Percentiles rank a stretch among this genome's conserved stretches.
phyloP scores from a whole-genome alignment of 92 coral and sea anemone genomes.

The Porites divaricata region DNA sequence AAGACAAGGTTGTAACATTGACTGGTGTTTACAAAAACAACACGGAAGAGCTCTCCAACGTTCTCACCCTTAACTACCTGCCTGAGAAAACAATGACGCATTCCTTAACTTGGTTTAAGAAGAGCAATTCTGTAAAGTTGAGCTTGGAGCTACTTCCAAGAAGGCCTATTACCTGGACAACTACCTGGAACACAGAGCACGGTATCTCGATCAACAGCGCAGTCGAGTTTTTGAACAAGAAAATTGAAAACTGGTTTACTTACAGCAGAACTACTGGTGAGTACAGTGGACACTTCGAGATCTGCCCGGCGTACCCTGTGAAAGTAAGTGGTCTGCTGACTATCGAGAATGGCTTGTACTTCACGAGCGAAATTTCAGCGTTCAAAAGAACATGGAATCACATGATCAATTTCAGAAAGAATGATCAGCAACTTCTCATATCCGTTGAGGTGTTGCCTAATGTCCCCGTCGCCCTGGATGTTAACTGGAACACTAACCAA shows the following conservation, averaged over 20 bases:
- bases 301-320: slow-evolving; percentile 70
- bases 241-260: slow-evolving; percentile 65
- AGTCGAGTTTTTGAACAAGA: slow-evolving; percentile 62
- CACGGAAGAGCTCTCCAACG: slow-evolving; percentile 49
- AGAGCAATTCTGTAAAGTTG: slow-evolving; percentile 50
- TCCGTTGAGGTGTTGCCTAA: slow-evolving; percentile 82
- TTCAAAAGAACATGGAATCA: slow-evolving; percentile 84
- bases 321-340: slow-evolving; percentile 69
- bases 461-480: slow-evolving; percentile 73
- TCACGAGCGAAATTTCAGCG: slow-evolving; percentile 71
- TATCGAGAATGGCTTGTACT: slow-evolving; percentile 69
- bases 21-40: slow-evolving; percentile 64
- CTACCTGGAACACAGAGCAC: slow-evolving; percentile 64
- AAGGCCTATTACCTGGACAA: slow-evolving; percentile 58
- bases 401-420: slow-evolving; percentile 66
- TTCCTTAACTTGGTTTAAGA: slow-evolving; percentile 77
- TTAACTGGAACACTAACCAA: slow-evolving; percentile 66
- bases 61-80: slow-evolving; percentile 73
- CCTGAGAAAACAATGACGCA: slow-evolving; percentile 83
- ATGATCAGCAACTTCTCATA: slow-evolving; percentile 59
- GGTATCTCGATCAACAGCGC: slow-evolving; percentile 63
- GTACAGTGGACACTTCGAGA: slow-evolving; percentile 70
- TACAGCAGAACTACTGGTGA: slow-evolving; percentile 52
- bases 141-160: slow-evolving; percentile 64
- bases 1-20: slow-evolving; percentile 74